A percentile compares a stretch with the other conserved stretches of the same genome.
Evolutionary conservation across 2,113 vertebrate genomes (phyloP).

Genomic region (Benitochromis conjunctus): DNA sequence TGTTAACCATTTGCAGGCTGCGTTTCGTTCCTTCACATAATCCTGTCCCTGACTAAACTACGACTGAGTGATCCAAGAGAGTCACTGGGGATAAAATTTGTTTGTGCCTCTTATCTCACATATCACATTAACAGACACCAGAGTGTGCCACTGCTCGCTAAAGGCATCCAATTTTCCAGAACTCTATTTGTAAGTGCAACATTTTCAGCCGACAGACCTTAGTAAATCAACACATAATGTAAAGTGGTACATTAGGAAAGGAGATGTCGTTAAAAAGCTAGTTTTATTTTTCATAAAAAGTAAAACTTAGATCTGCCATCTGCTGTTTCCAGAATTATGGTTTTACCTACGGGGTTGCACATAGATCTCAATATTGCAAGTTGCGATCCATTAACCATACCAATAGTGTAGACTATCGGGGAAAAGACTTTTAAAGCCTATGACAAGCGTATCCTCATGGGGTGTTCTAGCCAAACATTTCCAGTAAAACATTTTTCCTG

Average conservation of each 20-base stretch:
- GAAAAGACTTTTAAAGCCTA: neutral
- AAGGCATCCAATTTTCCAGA: neutral
- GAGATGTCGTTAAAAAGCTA: neutral
- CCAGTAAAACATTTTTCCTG: neutral
- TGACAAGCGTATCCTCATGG: neutral
- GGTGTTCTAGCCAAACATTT: neutral
- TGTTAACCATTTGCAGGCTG: neutral
- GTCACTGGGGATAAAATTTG: neutral
- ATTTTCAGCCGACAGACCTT: neutral
- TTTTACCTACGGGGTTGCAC: slow-evolving; percentile 10
- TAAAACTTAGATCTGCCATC: neutral
- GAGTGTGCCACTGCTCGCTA: neutral
- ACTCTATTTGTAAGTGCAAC: neutral
- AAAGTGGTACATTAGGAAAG: neutral
- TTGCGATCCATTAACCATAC: neutral
- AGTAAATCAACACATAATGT: neutral
- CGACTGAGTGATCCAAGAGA: neutral
- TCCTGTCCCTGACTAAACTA: neutral
- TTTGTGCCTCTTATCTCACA: neutral
- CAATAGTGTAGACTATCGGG: neutral
- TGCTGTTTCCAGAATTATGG: neutral
- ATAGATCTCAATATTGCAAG: neutral
- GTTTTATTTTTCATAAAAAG: neutral
- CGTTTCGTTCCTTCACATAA: neutral
- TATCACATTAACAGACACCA: neutral